A percentile compares a stretch with the other conserved stretches of the same genome.
phyloP scores from a whole-genome alignment of 1,140 invertebrate species.

The Conus ventricosus region DNA sequence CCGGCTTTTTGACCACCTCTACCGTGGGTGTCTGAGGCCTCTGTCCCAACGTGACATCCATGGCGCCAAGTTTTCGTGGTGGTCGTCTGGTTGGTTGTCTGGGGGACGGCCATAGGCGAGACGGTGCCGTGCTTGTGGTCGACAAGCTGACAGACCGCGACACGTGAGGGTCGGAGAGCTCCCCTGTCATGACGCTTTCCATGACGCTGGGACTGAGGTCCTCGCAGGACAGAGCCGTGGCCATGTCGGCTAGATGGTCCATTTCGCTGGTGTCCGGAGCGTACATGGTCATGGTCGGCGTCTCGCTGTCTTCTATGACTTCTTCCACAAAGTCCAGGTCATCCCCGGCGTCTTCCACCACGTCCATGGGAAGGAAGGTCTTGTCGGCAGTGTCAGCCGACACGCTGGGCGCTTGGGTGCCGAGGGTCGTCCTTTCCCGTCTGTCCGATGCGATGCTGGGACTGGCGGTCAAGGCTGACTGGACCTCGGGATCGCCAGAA shows the following conservation, averaged over 20 bases:
- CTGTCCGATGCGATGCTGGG: not conserved
- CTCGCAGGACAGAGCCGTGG: not conserved
- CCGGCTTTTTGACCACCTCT: too few species aligned
- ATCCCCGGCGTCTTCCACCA: not conserved
- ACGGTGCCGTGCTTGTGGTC: too few species aligned
- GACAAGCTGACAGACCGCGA: too few species aligned
- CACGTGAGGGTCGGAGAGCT: not conserved
- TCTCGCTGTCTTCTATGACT: not conserved
- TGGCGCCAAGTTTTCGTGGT: too few species aligned
- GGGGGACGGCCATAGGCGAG: too few species aligned
- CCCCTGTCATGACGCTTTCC: not conserved
- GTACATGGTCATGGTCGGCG: conserved; percentile 22
- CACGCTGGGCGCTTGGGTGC: not conserved
- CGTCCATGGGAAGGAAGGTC: not conserved
- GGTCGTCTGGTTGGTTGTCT: too few species aligned
- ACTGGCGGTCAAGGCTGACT: too few species aligned
- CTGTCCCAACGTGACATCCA: too few species aligned
- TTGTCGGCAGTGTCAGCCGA: not conserved
- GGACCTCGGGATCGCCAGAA: too few species aligned
- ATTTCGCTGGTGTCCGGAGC: not conserved
- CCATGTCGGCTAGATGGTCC: not conserved
- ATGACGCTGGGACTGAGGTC: conserved; percentile 10
- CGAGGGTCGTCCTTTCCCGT: not conserved
- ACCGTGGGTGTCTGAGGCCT: too few species aligned
- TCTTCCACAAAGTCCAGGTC: not conserved